Base-by-base conservation (phyloP, 2,888 invertebrate genomes). In the Drosophila mimetica region DNA sequence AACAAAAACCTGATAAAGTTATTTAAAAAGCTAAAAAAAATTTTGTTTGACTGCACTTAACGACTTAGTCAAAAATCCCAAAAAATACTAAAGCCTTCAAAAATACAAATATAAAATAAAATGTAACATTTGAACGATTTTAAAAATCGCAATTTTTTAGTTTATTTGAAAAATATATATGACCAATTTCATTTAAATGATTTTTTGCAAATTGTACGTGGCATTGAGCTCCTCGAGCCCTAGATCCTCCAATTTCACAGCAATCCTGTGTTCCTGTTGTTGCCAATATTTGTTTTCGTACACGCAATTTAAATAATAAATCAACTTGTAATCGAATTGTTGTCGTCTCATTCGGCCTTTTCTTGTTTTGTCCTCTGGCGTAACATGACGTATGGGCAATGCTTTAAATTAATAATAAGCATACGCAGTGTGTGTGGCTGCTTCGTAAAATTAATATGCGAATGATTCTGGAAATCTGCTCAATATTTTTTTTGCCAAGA, bases 281-380 rank as follows among this genome's bases (percentile, higher is more conserved):
- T 48, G 32, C 64, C 32, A 55, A 39, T 55, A 53, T 53, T 53
- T 41, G 71, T 28, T 46, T 53, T 34, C 34, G 58, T 36, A 48
- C 42, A 59, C 46, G 55, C 53, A 71, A 77, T 77, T 75, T 84
- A 66, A 84, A 79, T 83, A 80, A 77, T 83, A 72, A 52, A 78
- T 78, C 51, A 66, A 47, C 20, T 48, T 59, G 59, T 52, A 77
- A 58, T 79, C 61, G 60, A 51, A 47, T 63, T 44, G 61, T 44
- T 44, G 46, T 53, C 47, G 34, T 14, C 36, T 32, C 54, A 47
- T 25, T 48, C 39, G 20, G 50, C 16, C 46, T 30, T 71, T 54
- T 28, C 41, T 46, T 34, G 46, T 34, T 47, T 32, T 63, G 52
- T 54, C 41, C 47, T 41, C 44, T 48, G 37, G 47, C 30, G 50